These are phyloP conservation scores for Seriola aureovittata DNA, from an alignment of 2,113 vertebrate genomes.

Conservation along the genomic window DNA sequence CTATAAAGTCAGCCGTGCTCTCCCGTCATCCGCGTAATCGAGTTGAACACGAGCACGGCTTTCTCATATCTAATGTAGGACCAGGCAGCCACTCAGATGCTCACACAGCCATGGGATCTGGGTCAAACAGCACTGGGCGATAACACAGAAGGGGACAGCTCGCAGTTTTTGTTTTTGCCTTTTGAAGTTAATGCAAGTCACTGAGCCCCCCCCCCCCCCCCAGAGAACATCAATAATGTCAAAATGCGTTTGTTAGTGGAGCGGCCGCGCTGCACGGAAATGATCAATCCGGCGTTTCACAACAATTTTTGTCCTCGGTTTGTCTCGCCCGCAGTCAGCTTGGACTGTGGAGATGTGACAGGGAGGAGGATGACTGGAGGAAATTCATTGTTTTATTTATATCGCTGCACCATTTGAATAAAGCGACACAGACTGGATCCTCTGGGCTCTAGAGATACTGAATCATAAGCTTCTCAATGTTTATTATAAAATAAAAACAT, in stretches of 20 bases:
- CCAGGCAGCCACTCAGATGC: conserved; percentile 21
- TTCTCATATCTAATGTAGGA: conserved; percentile 63
- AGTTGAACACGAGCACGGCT: conserved; percentile 52
- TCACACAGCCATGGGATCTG: conserved; percentile 41
- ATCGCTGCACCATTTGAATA: background rate
- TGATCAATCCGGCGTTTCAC: background rate
- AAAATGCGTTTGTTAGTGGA: conserved; percentile 1
- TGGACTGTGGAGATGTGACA: background rate
- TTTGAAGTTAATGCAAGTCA: conserved; percentile 8
- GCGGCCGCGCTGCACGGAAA: background rate
- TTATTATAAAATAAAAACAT: no score
- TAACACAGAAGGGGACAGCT: background rate
- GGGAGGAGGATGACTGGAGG: background rate
- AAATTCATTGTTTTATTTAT: background rate
- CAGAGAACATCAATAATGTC: conserved; percentile 17
- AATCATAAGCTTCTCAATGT: no score
- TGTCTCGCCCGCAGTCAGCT: background rate
- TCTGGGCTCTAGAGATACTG: no score
- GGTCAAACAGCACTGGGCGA: conserved; percentile 42
- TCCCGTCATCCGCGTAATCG: conserved; percentile 53
- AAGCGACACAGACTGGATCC: background rate
- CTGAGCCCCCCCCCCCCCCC: background rate
- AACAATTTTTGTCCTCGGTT: background rate
- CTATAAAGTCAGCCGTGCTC: conserved; percentile 14
- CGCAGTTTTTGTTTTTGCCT: background rate